A percentile compares a stretch with the other conserved stretches of the same genome.
Conservation (phyloP, 2,888 invertebrate species). For the Scrobipalpa costella region DNA sequence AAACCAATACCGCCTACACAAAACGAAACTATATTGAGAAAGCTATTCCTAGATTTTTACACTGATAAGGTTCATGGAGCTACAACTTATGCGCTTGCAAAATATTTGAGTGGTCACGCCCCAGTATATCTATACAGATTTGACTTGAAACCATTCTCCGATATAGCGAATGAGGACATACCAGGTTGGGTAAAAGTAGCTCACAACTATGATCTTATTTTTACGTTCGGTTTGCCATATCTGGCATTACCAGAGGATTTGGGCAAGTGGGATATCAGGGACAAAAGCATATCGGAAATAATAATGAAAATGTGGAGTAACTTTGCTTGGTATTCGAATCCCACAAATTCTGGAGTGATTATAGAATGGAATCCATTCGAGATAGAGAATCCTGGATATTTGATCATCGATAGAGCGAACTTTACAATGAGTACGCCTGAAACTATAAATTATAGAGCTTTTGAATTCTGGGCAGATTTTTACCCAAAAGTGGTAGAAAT, state of each 20-base stretch:
- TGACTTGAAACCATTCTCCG: conserved; percentile 86
- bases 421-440: conserved; percentile 87
- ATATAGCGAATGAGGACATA: conserved; percentile 83
- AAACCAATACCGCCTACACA: conserved; percentile 84
- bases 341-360: conserved; percentile 85
- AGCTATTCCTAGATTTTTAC: conserved; percentile 85
- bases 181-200: conserved; percentile 91
- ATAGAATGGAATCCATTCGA: conserved; percentile 89
- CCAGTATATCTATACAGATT: conserved; percentile 88
- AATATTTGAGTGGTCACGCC: conserved; percentile 81
- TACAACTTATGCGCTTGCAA: conserved; percentile 85
- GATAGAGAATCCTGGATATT: conserved; percentile 84
- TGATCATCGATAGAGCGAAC: conserved; percentile 86
- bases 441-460: conserved; percentile 87
- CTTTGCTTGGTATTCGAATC: conserved; percentile 88
- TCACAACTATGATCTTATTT: conserved; percentile 90
- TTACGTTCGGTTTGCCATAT: conserved; percentile 90
- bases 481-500: conserved; percentile 88
- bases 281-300: conserved; percentile 89
- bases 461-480: conserved; percentile 92
- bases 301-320: conserved; percentile 91
- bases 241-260: conserved; percentile 82
- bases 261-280: conserved; percentile 87
- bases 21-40: conserved; percentile 82
- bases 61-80: conserved; percentile 89